Evolutionary conservation across 1,140 invertebrate genomes (phyloP), one percentile per base, ranked within the genome.

Genomic region (Trialeurodes vaporariorum): DNA sequence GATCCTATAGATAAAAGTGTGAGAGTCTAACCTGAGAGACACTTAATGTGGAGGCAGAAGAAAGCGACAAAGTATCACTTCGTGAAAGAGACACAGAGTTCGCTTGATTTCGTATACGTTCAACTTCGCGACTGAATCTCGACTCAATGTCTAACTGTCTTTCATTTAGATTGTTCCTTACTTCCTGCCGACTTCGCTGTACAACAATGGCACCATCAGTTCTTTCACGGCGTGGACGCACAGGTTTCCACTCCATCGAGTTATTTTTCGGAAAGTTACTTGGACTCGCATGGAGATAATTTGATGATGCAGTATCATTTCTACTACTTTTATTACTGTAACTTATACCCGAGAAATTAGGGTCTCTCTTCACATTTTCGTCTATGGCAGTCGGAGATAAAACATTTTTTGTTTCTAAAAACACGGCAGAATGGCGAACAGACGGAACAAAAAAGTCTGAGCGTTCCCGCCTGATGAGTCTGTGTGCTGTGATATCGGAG

Each of bases 121-220:
- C 66, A 12, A 64, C 68, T 22, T 69, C 68, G 17, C 61, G 49
- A 1, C 65, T 67, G 60, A 73, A 70, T 49, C 71, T 71, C 63
- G 34, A 65, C 60, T 72, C 69, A 26, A 71, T 73, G 64, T 80
- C 80, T 70, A 75, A 77, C 70, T 77, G 77, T 76, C 83, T 73
- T 13, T 76, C 77, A 68, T 80, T 78, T 66, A 81, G 70, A 49
- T 74, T 79, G 74, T 73, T 78, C 73, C 70, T 78, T 73, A 76
- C 75, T 72, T 77, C 78, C 62, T 66, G 67, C 25, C 76, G 71
- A 2, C 73, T 73, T 21, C 72, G 64, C 70, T 86, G 81, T 73
- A 87, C 83, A 49, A 90, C 83, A 74, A 92, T 90, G 76, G 92
- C 89, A 66, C 89, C 90, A 78, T 93, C 90, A 73, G 90, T 92